These are phyloP conservation scores for Dendrocopos noguchii DNA, from an alignment of 2,113 vertebrate genomes.

Conservation along the genomic window DNA sequence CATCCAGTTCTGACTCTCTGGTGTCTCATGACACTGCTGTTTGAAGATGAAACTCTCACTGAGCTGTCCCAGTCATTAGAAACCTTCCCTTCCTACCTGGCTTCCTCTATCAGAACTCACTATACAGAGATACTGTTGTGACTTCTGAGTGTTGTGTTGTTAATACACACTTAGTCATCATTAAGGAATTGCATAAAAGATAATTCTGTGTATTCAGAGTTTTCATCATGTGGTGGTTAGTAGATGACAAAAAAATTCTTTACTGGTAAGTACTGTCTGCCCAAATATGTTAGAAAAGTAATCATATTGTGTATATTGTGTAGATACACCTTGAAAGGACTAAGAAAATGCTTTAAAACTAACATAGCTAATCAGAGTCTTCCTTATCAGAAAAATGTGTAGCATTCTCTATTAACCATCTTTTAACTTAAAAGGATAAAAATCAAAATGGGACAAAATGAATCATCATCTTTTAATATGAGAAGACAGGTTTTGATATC, in stretches of 20 bases:
- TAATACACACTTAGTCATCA: background rate
- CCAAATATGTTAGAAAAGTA: background rate
- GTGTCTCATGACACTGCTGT: background rate
- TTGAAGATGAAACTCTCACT: background rate
- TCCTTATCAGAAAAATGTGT: background rate
- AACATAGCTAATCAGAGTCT: background rate
- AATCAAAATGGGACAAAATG: conserved; percentile 5
- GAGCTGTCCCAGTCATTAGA: background rate
- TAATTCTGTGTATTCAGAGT: background rate
- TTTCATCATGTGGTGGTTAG: background rate
- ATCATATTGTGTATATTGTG: background rate
- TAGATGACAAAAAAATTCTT: background rate
- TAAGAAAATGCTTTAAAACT: background rate
- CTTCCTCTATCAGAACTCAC: background rate
- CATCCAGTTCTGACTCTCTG: background rate
- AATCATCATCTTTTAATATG: background rate
- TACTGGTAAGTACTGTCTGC: background rate
- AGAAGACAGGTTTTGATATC: conserved; percentile 8
- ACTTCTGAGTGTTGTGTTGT: background rate
- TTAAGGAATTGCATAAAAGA: background rate
- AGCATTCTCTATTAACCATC: background rate
- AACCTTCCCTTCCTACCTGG: background rate
- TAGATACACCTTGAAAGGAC: background rate
- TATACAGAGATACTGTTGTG: background rate
- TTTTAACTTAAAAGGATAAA: background rate